Conservation (phyloP, 2,888 invertebrate species). For the Aphidius colemani region DNA sequence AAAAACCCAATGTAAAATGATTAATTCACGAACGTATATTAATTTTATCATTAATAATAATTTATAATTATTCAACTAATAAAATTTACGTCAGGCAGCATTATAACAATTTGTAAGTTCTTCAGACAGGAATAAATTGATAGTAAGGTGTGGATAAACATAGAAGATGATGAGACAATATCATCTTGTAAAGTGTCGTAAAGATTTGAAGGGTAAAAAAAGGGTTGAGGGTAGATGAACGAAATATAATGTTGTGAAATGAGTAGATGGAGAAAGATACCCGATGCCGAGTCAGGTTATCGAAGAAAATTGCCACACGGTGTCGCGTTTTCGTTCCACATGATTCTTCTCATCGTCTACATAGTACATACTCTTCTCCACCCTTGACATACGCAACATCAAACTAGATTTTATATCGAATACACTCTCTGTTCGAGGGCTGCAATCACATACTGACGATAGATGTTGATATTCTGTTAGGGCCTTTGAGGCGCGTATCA, state of each 20-base stretch:
- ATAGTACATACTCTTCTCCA: neutral
- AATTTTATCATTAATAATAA: too few species aligned
- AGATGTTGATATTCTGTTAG: constrained; percentile 43
- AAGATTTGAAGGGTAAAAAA: neutral
- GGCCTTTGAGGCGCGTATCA: constrained; percentile 32
- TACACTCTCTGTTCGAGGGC: constrained; percentile 8
- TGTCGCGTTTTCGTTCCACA: neutral
- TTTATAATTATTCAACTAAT: too few species aligned
- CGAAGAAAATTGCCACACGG: constrained; percentile 43
- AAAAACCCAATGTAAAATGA: too few species aligned
- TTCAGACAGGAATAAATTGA: neutral
- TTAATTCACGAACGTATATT: too few species aligned
- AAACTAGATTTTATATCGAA: too few species aligned
- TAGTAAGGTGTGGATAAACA: neutral
- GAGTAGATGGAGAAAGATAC: neutral
- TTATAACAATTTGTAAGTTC: neutral
- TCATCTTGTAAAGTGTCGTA: neutral
- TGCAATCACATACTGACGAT: constrained; percentile 46
- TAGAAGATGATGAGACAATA: neutral
- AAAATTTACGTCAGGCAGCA: too few species aligned
- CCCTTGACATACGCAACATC: constrained; percentile 10
- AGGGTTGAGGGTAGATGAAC: neutral
- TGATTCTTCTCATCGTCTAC: constrained; percentile 1
- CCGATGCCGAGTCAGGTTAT: constrained; percentile 36
- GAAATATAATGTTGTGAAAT: neutral